Evolutionary conservation across 2,888 invertebrate species (phyloP), one percentile per base, ranked within the genome.

Genomic region (Mythimna impura): DNA sequence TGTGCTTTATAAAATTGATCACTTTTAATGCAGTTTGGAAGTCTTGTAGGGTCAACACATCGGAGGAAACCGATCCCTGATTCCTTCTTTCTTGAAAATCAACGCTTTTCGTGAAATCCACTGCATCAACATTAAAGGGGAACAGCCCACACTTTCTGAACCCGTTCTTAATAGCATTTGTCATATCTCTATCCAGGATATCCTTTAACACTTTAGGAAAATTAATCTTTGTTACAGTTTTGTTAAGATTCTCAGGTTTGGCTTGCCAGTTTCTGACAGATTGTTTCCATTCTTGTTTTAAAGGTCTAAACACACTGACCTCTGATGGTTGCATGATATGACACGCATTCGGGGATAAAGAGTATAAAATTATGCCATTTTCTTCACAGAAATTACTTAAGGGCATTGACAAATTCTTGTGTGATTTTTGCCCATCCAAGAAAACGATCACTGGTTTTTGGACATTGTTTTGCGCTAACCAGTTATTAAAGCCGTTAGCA

Each of bases 141-240:
- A 10, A 71, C 25, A 71, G 14, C 3, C 67, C 71, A 50, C n/a
- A 58, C 20, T 66, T 70, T 57, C 47, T 22, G 57, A 71, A 71
- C 2, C 57, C 67, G 0, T 58, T 71, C 47, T 25, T 58, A 10
- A 71, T 50, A 34, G 25, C n/a, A 17, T 22, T n/a, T 25, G 57
- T 25, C 14, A 36, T 58, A 22, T 34, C 36, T 36, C 3, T 20
- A 47, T 66, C 34, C 3, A 70, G 20, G 14, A 22, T 57, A 25
- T n/a, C 25, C 20, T 57, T 57, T 7, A 70, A 14, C 6, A 67
- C 47, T 58, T 57, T 34, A 34, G 22, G 7, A 25, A 67, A 71
- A n/a, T 47, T 47, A 20, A 12, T 57, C 14, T 57, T 47, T 0
- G 58, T 71, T 9, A 71, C 57, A 14, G 25, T 10, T 67, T 50